Conservation (phyloP, 2,888 invertebrate species). For the Athrips mouffetella region DNA sequence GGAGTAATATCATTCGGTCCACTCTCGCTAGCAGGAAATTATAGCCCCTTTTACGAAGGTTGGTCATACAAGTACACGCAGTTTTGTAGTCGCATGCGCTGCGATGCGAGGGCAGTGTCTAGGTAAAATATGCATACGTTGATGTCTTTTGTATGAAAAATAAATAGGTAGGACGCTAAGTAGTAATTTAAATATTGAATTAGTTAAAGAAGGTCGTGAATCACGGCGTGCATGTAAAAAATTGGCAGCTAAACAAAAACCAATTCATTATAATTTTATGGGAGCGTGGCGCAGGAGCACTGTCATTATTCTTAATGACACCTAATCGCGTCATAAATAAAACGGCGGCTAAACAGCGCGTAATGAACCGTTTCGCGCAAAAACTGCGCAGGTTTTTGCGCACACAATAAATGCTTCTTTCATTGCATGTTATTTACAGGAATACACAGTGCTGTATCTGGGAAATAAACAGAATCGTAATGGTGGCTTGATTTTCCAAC, state of each 20-base stretch:
- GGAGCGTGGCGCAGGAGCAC: conserved; percentile 12
- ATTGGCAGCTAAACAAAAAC: conserved; percentile 11
- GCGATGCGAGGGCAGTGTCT: not conserved
- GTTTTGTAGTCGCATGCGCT: not conserved
- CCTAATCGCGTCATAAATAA: conserved; percentile 21
- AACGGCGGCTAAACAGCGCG: conserved; percentile 15
- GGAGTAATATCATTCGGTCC: not conserved
- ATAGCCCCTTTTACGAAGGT: not conserved
- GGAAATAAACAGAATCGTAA: too few relatives aligned
- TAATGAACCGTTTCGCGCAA: conserved; percentile 12
- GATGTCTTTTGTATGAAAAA: not conserved
- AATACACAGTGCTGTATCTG: too few relatives aligned
- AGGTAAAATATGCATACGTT: not conserved
- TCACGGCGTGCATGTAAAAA: not conserved
- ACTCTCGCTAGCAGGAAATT: not conserved
- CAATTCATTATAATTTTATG: conserved; percentile 13
- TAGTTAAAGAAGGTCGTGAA: not conserved
- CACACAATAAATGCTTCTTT: conserved; percentile 10
- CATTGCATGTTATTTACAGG: not conserved
- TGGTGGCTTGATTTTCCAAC: too few relatives aligned
- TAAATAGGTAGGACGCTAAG: not conserved
- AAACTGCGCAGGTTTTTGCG: conserved; percentile 16
- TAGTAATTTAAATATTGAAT: not conserved
- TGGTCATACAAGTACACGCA: conserved; percentile 1
- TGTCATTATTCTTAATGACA: conserved; percentile 19